Evolutionary conservation across 1,140 invertebrate species (phyloP).

Genomic region (Bombus breviceps): DNA sequence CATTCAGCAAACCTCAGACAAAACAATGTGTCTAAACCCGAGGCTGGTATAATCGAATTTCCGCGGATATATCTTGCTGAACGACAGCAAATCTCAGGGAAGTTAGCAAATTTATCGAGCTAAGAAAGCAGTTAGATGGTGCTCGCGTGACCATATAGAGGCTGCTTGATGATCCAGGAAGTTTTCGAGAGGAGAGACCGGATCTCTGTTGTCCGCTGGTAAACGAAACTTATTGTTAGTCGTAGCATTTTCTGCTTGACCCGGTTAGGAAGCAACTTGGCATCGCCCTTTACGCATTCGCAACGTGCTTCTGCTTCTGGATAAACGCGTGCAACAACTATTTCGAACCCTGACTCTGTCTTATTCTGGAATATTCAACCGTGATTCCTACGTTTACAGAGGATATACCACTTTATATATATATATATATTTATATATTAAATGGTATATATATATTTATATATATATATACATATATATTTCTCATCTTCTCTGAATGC

Average conservation of each 20-base stretch:
- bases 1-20: background rate
- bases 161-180: slow-evolving; percentile 24
- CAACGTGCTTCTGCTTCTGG: background rate
- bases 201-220: slow-evolving; percentile 27
- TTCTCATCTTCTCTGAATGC: background rate
- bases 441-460: too few species aligned
- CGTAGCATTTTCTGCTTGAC: slow-evolving; percentile 58
- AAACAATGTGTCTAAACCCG: background rate
- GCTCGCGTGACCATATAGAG: slow-evolving; percentile 28
- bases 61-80: background rate
- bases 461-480: too few species aligned
- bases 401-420: too few species aligned
- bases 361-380: background rate
- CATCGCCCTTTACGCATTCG: slow-evolving; percentile 35
- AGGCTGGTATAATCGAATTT: slow-evolving; percentile 4
- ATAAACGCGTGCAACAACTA: background rate
- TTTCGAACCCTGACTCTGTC: background rate
- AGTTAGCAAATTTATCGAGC: slow-evolving; percentile 27
- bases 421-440: too few species aligned
- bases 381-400: background rate
- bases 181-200: slow-evolving; percentile 20
- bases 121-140: slow-evolving; percentile 12
- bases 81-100: background rate
- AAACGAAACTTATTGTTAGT: slow-evolving; percentile 57
- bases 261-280: slow-evolving; percentile 34